These are phyloP conservation scores for Anomalospiza imberbis DNA, from an alignment of 2,797 vertebrate genomes.

Conservation along the genomic window DNA sequence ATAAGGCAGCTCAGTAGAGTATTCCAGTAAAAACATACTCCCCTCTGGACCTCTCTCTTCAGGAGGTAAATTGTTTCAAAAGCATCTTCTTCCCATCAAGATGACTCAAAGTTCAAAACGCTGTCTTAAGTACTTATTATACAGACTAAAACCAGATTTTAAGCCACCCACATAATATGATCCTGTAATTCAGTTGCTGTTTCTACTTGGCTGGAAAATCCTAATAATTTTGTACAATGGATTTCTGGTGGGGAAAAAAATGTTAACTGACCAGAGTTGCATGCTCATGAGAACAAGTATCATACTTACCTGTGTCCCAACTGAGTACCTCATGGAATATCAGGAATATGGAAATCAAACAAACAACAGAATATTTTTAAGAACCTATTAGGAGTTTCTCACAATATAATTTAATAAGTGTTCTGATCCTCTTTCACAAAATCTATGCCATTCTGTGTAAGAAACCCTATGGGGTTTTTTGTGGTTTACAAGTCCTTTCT, in stretches of 20 bases:
- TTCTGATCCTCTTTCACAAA: background rate
- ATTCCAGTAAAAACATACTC: slow-evolving; percentile 51
- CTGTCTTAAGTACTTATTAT: background rate
- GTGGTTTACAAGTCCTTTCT: background rate
- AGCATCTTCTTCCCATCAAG: slow-evolving; percentile 4
- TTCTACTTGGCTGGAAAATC: background rate
- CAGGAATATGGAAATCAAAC: background rate
- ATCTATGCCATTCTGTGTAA: background rate
- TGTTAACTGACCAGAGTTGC: background rate
- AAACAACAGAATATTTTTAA: background rate
- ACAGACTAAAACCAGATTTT: background rate
- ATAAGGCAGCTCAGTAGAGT: slow-evolving; percentile 51
- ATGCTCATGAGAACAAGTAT: background rate
- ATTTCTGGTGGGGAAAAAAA: background rate
- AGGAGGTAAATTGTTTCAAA: slow-evolving; percentile 57
- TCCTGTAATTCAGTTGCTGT: background rate
- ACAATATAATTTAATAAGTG: background rate
- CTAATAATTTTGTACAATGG: background rate
- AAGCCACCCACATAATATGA: background rate
- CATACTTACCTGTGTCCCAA: background rate
- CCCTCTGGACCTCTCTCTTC: slow-evolving; percentile 49
- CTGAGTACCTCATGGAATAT: background rate
- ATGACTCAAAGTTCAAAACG: slow-evolving; percentile 43
- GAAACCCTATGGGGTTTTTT: background rate
- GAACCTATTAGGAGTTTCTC: background rate